Evolutionary conservation across 2,888 invertebrate genomes (phyloP), one percentile per base, ranked within the genome.

Genomic region (Stenodema calcarata): DNA sequence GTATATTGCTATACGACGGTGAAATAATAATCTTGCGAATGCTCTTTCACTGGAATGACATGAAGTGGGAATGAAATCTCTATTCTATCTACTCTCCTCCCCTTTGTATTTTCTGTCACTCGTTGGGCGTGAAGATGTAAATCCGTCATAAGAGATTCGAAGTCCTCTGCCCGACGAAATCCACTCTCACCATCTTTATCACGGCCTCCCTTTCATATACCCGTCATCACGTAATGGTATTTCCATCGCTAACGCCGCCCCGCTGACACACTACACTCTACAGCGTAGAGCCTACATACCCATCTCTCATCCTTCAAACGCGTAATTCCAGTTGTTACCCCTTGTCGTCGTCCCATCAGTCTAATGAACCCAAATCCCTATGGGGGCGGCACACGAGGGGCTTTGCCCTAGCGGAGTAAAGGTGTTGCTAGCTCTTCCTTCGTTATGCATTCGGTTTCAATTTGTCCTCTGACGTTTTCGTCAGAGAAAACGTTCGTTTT

Each of bases 161-260:
- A 30, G 73, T 12, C 35, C 73, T 73, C n/a, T 28, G 12, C n/a
- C 35, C 73, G 2, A 73, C 73, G 14, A 73, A 73, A 73, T 41
- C 41, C 73, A 73, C 16, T 62, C 62, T 23, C 23, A 62, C 62
- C 62, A 62, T 62, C 62, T 62, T 62, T 62, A 62, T 62, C 62
- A 62, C 23, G 62, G 62, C 62, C 12, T 18, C 73, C 35, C 73
- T 73, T 73, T 73, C 35, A 73, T 73, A 73, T 73, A 28, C 35
- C 73, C 16, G 41, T 73, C 73, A 73, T 73, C 73, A 73, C 41
- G 73, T 73, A 73, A 73, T 73, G 73, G 73, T 73, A 73, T 73
- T 73, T 73, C 35, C 73, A 73, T 73, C 73, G 73, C 73, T 35
- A 73, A 73, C 73, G 73, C 62, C 23, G 11, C 62, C 0, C 62